Conservation (phyloP, 2,888 invertebrate species). For the Chymomyza amoena region DNA sequence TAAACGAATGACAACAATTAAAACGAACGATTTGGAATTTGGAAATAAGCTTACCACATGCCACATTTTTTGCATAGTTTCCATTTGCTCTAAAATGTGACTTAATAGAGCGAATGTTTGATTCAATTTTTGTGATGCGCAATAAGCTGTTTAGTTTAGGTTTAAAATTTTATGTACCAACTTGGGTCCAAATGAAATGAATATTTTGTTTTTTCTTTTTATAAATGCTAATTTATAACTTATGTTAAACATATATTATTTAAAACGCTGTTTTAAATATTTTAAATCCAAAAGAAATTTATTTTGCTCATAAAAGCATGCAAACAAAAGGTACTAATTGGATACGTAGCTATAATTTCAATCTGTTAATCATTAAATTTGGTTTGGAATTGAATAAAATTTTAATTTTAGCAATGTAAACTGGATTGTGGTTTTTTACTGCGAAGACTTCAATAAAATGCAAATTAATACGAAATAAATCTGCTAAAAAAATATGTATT, state of each 20-base stretch:
- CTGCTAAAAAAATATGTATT: too few relatives aligned
- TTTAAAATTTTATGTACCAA: neutral
- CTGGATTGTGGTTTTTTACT: slow-evolving; percentile 40
- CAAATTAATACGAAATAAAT: too few relatives aligned
- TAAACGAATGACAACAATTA: neutral
- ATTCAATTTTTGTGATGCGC: neutral
- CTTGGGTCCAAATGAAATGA: neutral
- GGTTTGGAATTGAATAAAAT: neutral
- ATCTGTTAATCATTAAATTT: slow-evolving; percentile 10
- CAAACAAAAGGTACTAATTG: neutral
- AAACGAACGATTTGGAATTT: neutral
- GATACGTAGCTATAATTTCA: neutral
- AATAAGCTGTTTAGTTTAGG: neutral
- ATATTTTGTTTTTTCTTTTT: neutral
- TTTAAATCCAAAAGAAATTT: neutral
- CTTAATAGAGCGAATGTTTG: neutral
- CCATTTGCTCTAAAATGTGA: neutral
- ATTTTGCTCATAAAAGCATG: too few relatives aligned
- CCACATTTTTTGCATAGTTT: neutral
- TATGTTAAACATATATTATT: neutral
- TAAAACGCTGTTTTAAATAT: neutral
- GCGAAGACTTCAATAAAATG: too few relatives aligned
- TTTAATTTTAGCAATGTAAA: neutral
- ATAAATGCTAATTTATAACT: neutral
- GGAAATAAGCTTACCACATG: neutral